Base-by-base conservation (phyloP, 2,888 invertebrate species). In the Spilosoma lubricipeda region DNA sequence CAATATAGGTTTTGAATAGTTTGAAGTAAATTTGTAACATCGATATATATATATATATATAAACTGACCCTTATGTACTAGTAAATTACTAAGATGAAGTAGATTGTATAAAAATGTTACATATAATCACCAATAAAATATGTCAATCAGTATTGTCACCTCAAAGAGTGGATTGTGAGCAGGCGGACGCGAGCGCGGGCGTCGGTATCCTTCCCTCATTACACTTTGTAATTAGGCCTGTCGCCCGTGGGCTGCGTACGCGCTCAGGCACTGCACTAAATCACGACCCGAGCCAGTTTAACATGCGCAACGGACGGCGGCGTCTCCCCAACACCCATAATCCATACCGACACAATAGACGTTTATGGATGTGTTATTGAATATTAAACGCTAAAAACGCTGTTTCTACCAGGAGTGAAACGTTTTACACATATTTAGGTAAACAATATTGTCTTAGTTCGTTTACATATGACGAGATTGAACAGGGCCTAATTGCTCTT, bases 171-270 rank as follows among this genome's bases (percentile, higher is more conserved):
- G 78, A 76, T 66, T 70, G 73, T 79, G 73, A 84, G 87, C 70
- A 64, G 87, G 89, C 89, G 89, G 84, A 88, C 82, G 81, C 82
- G 79, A 78, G 85, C 84, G 86, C 85, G 84, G 84, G 85, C 83
- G 87, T 89, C 88, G 89, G 85, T 82, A 84, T 86, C 84, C 85
- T 86, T 90, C 87, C 88, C 91, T 94, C 93, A 95, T 95, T 95
- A 94, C 93, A 94, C 92, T 94, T 94, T 93, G 92, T 95, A 95
- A 95, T 95, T 94, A 94, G 92, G 89, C 83, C 91, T 91, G 94
- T 93, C 92, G 93, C 83, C 92, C 91, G 94, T 93, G 91, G 93
- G 93, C 90, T 88, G 92, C 86, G 89, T 88, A 90, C 88, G 87
- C 85, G 89, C 86, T 79, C 85, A 90, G 89, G 90, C 89, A 91